Percentiles rank a stretch among this genome's conserved stretches.
phyloP scores from a whole-genome alignment of 1,140 invertebrate species.

The Lineus longissimus region DNA sequence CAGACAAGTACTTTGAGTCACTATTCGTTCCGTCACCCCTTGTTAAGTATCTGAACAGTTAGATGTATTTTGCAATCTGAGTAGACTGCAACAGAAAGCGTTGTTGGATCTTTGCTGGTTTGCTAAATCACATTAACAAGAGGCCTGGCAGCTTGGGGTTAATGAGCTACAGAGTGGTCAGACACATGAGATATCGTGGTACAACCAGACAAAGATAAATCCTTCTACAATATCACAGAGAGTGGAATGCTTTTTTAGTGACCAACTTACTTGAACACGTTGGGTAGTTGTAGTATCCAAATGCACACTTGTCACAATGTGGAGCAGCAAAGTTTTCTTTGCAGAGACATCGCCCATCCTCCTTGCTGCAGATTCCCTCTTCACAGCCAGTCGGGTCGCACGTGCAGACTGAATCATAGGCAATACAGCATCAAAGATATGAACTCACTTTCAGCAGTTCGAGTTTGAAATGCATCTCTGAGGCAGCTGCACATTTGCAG shows the following conservation, averaged over 20 bases:
- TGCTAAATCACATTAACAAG: no score
- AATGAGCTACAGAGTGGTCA: no score
- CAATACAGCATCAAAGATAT: slow-evolving; percentile 6
- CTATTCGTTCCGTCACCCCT: no score
- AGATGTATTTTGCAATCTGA: no score
- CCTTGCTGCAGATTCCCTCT: slow-evolving; percentile 81
- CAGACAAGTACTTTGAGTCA: no score
- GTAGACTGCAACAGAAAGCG: no score
- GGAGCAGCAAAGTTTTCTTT: slow-evolving; percentile 84
- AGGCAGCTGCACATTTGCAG: no score
- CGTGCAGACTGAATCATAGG: slow-evolving; percentile 71
- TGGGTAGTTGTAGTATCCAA: slow-evolving; percentile 83
- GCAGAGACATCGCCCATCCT: slow-evolving; percentile 81
- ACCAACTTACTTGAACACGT: slow-evolving; percentile 61
- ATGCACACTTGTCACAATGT: slow-evolving; percentile 84
- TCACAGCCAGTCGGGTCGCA: slow-evolving; percentile 86
- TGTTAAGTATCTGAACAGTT: no score
- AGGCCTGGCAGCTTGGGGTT: no score
- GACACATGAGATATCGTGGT: no score
- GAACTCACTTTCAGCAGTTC: not conserved
- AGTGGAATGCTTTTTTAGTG: not conserved
- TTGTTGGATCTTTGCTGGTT: no score
- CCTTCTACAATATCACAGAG: not conserved
- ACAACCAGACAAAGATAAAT: no score
- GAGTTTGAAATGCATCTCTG: not conserved